Conservation (phyloP, 64 coral and sea anemone genomes). For the Montipora sp. region DNA sequence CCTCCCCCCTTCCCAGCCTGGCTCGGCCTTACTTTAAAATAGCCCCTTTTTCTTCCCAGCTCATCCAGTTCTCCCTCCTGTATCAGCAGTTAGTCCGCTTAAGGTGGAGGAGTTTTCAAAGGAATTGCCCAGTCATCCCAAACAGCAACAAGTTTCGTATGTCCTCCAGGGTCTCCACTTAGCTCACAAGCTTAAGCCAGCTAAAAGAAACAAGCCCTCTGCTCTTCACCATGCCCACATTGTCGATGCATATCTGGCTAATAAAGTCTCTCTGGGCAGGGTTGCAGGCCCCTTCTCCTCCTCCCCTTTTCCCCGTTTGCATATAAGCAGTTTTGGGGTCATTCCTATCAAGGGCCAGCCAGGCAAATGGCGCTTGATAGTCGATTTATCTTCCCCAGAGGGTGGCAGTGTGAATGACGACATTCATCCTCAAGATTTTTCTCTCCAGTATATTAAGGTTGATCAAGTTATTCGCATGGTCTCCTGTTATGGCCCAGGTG, state of each 20-base stretch:
- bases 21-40: too few species aligned
- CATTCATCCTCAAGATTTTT: slow-evolving; percentile 4
- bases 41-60: neutral
- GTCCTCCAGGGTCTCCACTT: too few species aligned
- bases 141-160: too few species aligned
- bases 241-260: too few species aligned
- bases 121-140: neutral
- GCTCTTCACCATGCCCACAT: too few species aligned
- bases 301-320: neutral
- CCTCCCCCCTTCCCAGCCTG: too few species aligned
- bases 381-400: slow-evolving; percentile 1
- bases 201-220: too few species aligned
- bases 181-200: too few species aligned
- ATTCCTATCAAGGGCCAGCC: neutral
- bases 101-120: neutral
- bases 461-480: slow-evolving; percentile 22
- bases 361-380: slow-evolving; percentile 11
- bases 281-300: neutral
- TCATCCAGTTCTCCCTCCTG: neutral
- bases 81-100: neutral
- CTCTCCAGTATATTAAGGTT: slow-evolving; percentile 7
- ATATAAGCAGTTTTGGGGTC: slow-evolving; percentile 14
- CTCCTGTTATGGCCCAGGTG: slow-evolving; percentile 11
- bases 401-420: slow-evolving; percentile 7
- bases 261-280: too few species aligned